phyloP scores from a whole-genome alignment of 1,140 invertebrate genomes.

The Cydia pomonella region DNA sequence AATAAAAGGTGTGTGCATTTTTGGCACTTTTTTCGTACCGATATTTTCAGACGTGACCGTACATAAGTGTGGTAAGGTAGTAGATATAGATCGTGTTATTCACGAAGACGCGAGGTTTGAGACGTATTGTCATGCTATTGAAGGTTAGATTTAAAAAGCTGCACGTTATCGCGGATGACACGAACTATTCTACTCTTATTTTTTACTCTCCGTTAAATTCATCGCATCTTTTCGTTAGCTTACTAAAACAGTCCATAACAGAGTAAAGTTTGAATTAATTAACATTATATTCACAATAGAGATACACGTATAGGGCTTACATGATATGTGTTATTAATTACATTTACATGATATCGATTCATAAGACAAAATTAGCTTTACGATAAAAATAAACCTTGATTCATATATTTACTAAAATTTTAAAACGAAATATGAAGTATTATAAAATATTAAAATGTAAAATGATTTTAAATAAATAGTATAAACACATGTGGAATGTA shows the following conservation, averaged over 20 bases:
- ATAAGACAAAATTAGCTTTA: slow-evolving; percentile 14
- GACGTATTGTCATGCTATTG: no score
- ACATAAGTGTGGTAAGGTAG: not conserved
- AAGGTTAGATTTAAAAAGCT: no score
- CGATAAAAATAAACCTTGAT: slow-evolving; percentile 8
- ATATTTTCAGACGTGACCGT: no score
- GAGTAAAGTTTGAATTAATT: not conserved
- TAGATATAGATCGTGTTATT: no score
- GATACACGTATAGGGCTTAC: slow-evolving; percentile 2
- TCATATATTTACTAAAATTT: not conserved
- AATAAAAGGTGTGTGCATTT: no score
- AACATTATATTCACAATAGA: slow-evolving; percentile 25
- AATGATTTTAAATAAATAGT: slow-evolving; percentile 32
- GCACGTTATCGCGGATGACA: no score
- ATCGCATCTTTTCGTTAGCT: not conserved
- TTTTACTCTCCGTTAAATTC: not conserved
- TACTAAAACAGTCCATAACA: slow-evolving; percentile 11
- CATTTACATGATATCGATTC: slow-evolving; percentile 21
- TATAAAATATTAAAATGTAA: slow-evolving; percentile 29
- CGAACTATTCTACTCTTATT: not conserved
- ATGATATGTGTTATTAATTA: not conserved
- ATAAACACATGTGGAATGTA: slow-evolving; percentile 52
- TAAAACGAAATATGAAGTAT: not conserved
- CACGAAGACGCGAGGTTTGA: no score
- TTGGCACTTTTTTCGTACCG: no score